These are phyloP conservation scores for Drosophila picticornis DNA, from an alignment of 2,888 invertebrate species.

Conservation along the genomic window DNA sequence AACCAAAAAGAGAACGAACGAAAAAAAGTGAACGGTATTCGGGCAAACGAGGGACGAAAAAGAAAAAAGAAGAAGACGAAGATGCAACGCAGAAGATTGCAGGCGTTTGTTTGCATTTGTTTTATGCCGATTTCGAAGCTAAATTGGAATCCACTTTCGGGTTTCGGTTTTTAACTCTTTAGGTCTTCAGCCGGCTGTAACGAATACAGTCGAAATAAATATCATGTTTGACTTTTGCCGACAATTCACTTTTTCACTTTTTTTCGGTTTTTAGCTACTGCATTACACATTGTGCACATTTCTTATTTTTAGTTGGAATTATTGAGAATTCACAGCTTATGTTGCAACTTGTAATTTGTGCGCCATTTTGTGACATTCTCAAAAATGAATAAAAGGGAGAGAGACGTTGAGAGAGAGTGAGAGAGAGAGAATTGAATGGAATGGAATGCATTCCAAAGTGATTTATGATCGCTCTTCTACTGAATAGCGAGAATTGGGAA, in stretches of 20 bases:
- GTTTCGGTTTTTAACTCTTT: slow-evolving; percentile 47
- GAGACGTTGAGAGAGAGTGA: slow-evolving; percentile 19
- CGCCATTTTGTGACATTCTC: slow-evolving; percentile 74
- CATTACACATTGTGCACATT: slow-evolving; percentile 65
- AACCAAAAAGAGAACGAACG: slow-evolving; percentile 35
- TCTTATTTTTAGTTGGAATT: slow-evolving; percentile 38
- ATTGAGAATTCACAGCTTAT: slow-evolving; percentile 72
- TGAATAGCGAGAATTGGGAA: slow-evolving; percentile 47
- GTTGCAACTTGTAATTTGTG: slow-evolving; percentile 17
- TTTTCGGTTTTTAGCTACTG: slow-evolving; percentile 62
- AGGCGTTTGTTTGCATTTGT: slow-evolving; percentile 55
- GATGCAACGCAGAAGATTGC: slow-evolving; percentile 22
- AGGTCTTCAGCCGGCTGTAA: slow-evolving; percentile 58
- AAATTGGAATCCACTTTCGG: slow-evolving; percentile 38
- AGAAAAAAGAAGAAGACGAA: slow-evolving; percentile 7
- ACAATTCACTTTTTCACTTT: slow-evolving; percentile 48
- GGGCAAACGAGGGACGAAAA: slow-evolving; percentile 27
- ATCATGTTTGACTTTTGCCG: slow-evolving; percentile 73
- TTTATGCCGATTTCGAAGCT: slow-evolving; percentile 47
- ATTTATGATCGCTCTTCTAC: slow-evolving; percentile 68
- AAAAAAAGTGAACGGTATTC: slow-evolving; percentile 47
- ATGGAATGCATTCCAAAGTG: slow-evolving; percentile 53
- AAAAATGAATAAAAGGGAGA: slow-evolving; percentile 61
- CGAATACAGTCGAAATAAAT: slow-evolving; percentile 43
- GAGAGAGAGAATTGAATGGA: slow-evolving; percentile 23